Evolutionary conservation across 2,113 vertebrate genomes (phyloP).

Genomic region (Aythya baeri): DNA sequence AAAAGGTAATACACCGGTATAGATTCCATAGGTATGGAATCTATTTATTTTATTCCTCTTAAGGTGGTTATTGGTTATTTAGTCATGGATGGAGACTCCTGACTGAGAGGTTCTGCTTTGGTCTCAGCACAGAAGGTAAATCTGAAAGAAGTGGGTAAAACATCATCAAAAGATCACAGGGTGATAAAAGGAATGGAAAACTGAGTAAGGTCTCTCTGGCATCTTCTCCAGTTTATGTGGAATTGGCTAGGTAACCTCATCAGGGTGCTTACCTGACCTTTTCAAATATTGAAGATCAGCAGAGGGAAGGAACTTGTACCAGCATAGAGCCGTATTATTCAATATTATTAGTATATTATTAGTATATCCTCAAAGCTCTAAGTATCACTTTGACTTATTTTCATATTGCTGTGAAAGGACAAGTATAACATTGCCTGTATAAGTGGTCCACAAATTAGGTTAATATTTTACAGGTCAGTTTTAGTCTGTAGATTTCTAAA

Average conservation of each 20-base stretch:
- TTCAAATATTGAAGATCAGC: not conserved
- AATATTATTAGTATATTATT: too few species aligned
- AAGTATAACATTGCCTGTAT: not conserved
- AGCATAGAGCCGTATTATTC: not conserved
- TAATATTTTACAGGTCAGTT: not conserved
- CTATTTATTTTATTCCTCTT: not conserved
- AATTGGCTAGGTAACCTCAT: not conserved
- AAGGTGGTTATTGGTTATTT: not conserved
- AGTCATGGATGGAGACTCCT: not conserved
- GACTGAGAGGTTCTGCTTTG: not conserved
- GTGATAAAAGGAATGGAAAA: not conserved
- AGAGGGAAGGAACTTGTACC: not conserved
- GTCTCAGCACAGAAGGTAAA: not conserved
- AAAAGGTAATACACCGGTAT: not conserved
- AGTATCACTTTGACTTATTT: not conserved
- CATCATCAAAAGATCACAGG: not conserved
- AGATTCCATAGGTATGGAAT: not conserved
- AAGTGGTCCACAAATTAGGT: not conserved
- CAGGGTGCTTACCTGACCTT: not conserved
- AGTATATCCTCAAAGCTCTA: not conserved
- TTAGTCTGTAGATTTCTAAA: not conserved
- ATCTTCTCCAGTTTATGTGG: not conserved
- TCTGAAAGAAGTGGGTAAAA: not conserved
- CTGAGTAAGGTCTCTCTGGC: not conserved
- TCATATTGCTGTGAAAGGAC: not conserved